Base-by-base conservation (phyloP, 1,140 invertebrate genomes). In the Magallana gigas region DNA sequence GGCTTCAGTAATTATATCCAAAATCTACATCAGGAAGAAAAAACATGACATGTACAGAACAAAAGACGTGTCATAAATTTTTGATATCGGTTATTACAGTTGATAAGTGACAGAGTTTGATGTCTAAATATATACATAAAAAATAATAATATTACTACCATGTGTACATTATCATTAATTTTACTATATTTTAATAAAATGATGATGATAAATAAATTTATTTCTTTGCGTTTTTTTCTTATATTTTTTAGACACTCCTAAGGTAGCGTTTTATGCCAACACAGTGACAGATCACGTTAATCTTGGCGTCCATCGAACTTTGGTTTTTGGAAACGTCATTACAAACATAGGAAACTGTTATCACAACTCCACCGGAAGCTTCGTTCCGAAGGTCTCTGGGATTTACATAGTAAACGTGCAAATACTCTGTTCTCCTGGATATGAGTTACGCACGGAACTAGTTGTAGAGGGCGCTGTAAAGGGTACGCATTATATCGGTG, bases 221-320 rank as follows among this genome's bases (percentile, higher is more conserved):
- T 48, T 48, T 48, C 5, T 48, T 48, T 48, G 5, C 5, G 36
- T 2, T 48, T 48, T 48, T 48, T 4, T 4, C 2, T 12, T 12
- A 6, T 12, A 6, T 6, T 12, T 12, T n/a, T 16, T 12, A 16
- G 23, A 14, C 57, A 57, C 81, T 57, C 48, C 81, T 7, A 83
- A 58, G 11, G 23, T 83, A 57, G 81, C 81, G 3, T 83, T 83
- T 57, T 83, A 57, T 83, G 81, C 81, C n/a, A 83, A 83, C 36
- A 56, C 9, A 8, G 36, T 83, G 16, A 83, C 36, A 16, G 81
- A 57, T 18, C 36, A 23, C n/a, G 7, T 14, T n/a, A 83, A 57
- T 6, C 16, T 83, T 1, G 23, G 16, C 9, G n/a, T 83, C 16
- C 81, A 83, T 14, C 56, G 57, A 29, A n/a, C 81, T 23, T 23